Conservation (phyloP, 2,797 vertebrate genomes). For the Accipiter superciliosus region DNA sequence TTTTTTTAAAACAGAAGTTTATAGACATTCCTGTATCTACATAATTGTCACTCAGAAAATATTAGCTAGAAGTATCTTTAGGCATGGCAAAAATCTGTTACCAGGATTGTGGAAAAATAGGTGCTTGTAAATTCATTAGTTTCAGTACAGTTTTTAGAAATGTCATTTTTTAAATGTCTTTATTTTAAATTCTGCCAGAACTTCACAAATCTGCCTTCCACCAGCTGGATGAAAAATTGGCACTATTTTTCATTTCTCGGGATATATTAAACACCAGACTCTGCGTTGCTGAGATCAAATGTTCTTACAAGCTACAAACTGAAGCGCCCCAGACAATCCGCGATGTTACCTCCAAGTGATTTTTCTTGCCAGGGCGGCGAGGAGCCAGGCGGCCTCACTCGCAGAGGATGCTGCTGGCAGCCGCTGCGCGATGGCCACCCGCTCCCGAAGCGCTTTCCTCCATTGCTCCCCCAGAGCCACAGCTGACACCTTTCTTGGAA, state of each 20-base stretch:
- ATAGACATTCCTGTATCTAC: background rate
- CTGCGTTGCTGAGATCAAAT: background rate
- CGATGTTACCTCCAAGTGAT: background rate
- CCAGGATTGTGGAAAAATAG: background rate
- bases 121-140: background rate
- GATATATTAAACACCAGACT: background rate
- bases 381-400: background rate
- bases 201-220: background rate
- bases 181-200: background rate
- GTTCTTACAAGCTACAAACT: background rate
- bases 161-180: background rate
- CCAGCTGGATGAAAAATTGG: background rate
- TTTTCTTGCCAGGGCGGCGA: background rate
- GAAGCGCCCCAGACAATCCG: background rate
- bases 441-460: background rate
- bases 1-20: background rate
- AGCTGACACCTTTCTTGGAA: background rate
- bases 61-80: background rate
- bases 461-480: fast-evolving
- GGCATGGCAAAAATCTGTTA: background rate
- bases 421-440: fast-evolving
- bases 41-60: background rate
- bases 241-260: background rate
- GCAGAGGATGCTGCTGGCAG: background rate
- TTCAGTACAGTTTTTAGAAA: background rate